Conservation (phyloP, 2,113 vertebrate species). For the Toxotes chatareus region DNA sequence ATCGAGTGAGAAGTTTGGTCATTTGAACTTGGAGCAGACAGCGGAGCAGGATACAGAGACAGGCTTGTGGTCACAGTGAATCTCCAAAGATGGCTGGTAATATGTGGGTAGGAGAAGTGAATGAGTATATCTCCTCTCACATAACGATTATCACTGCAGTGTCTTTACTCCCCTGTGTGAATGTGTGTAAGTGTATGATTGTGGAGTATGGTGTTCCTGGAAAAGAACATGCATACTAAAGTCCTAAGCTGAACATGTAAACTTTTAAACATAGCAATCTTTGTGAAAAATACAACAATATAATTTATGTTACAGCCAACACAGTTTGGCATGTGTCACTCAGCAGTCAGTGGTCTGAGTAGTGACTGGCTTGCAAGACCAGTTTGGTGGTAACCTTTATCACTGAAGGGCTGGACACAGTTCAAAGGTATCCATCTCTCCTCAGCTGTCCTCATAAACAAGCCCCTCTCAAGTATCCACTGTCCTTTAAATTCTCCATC, state of each 20-base stretch:
- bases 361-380: conserved; percentile 30
- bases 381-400: conserved; percentile 63
- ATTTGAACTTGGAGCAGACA: conserved; percentile 7
- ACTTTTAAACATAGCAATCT: neutral
- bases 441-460: conserved; percentile 63
- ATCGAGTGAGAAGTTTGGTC: conserved; percentile 2
- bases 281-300: neutral
- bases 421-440: conserved; percentile 57
- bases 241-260: neutral
- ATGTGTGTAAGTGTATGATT: conserved; percentile 9
- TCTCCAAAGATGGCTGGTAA: neutral
- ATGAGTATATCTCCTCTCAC: neutral
- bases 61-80: neutral
- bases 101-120: neutral
- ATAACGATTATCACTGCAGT: neutral
- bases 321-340: neutral
- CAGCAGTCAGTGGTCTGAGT: conserved; percentile 18
- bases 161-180: conserved; percentile 3
- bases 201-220: conserved; percentile 4
- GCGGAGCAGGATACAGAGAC: conserved; percentile 11
- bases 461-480: conserved; percentile 50
- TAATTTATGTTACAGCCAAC: neutral
- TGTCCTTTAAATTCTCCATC: conserved; percentile 46
- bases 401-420: conserved; percentile 61
- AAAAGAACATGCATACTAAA: neutral